These are phyloP conservation scores for Acronicta aceris DNA, from an alignment of 2,888 invertebrate genomes.

Conservation along the genomic window DNA sequence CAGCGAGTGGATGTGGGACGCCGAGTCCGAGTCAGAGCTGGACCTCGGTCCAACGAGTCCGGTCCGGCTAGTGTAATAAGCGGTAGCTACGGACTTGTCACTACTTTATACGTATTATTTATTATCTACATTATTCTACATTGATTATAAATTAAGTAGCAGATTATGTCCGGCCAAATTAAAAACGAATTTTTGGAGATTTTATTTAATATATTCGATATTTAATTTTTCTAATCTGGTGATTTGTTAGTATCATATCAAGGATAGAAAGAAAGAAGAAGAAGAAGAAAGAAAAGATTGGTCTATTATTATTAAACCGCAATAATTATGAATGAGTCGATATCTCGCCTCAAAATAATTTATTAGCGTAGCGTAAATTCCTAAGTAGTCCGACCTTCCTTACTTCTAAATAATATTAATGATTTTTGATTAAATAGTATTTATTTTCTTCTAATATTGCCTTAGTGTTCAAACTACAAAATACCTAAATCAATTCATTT, in stretches of 20 bases:
- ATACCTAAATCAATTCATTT: too few species aligned
- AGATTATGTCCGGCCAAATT: conserved; percentile 12
- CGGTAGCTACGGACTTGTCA: conserved; percentile 42
- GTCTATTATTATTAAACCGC: too few species aligned
- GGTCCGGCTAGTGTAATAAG: conserved; percentile 8
- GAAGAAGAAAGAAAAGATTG: too few species aligned
- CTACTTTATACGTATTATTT: conserved; percentile 2
- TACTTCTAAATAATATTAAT: too few species aligned
- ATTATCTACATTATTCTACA: conserved; percentile 11
- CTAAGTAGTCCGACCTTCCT: too few species aligned
- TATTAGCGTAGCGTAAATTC: too few species aligned
- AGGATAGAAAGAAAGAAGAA: too few species aligned
- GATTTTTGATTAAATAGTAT: too few species aligned
- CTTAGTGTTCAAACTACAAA: too few species aligned
- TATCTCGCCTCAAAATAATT: too few species aligned
- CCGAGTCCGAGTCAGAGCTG: conserved; percentile 1
- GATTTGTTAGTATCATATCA: not conserved
- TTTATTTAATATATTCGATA: not conserved
- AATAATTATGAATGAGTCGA: too few species aligned
- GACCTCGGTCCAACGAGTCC: conserved; percentile 5
- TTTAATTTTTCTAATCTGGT: conserved; percentile 13
- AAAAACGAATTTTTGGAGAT: conserved; percentile 1
- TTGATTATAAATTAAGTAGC: conserved; percentile 13
- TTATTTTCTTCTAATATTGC: too few species aligned
- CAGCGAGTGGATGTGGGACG: conserved; percentile 27